Evolutionary conservation across 2,888 invertebrate genomes (phyloP).

Genomic region (Drosophila borealis): DNA sequence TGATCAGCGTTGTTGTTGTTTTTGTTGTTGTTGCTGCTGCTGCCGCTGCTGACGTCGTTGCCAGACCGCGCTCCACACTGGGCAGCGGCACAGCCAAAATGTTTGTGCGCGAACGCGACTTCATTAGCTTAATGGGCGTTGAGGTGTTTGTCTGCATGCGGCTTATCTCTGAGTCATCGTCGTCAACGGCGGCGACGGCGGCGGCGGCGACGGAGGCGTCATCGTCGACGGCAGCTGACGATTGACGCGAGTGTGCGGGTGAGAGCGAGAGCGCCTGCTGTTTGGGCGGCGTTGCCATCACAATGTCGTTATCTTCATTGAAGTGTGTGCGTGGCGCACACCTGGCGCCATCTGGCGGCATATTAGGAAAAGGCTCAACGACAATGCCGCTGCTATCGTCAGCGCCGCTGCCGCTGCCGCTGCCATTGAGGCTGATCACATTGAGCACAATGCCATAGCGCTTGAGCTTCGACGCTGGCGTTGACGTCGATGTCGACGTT

Average conservation of each 20-base stretch:
- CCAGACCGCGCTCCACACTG: conserved; percentile 69
- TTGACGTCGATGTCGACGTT: conserved; percentile 25
- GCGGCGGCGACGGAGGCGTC: conserved; percentile 15
- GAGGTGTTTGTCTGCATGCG: conserved; percentile 85
- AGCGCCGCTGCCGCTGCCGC: conserved; percentile 17
- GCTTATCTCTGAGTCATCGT: conserved; percentile 85
- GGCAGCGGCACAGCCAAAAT: conserved; percentile 86
- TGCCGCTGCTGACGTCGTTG: conserved; percentile 48
- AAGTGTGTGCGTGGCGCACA: conserved; percentile 72
- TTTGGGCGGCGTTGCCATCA: conserved; percentile 70
- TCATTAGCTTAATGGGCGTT: conserved; percentile 85
- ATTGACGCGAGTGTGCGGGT: conserved; percentile 51
- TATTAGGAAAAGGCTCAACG: conserved; percentile 18
- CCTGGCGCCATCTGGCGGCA: conserved; percentile 39
- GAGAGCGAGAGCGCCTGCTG: conserved; percentile 61
- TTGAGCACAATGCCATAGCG: conserved; percentile 84
- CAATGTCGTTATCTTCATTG: conserved; percentile 79
- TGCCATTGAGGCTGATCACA: conserved; percentile 80
- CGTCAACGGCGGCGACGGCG: conserved; percentile 82
- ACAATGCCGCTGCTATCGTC: conserved; percentile 1
- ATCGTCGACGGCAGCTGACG: conserved; percentile 21
- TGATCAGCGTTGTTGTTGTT: conserved; percentile 63
- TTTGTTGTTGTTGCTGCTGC: conserved; percentile 36
- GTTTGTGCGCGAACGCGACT: conserved; percentile 85
- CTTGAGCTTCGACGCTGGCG: conserved; percentile 79